Conservation (phyloP, 2,888 invertebrate species). For the Petrophora chlorosata region DNA sequence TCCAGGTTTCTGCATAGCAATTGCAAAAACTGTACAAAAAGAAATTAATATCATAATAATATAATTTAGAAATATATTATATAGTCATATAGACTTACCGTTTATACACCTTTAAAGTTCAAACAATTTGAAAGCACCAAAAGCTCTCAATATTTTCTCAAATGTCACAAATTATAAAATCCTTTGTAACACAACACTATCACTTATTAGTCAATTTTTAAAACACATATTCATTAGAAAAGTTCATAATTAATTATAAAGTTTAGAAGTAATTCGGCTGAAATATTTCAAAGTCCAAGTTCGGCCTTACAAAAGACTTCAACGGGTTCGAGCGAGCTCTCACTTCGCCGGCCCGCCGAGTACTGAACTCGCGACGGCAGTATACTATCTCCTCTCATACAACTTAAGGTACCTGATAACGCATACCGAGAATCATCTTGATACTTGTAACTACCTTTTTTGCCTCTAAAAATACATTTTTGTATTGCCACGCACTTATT, state of each 20-base stretch:
- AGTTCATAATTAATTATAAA: constrained; percentile 10
- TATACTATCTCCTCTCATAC: constrained; percentile 68
- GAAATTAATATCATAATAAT: neutral
- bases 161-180: constrained; percentile 29
- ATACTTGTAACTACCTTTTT: constrained; percentile 48
- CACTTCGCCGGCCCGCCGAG: constrained; percentile 53
- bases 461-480: constrained; percentile 40
- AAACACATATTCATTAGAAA: constrained; percentile 12
- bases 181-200: constrained; percentile 28
- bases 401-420: constrained; percentile 73
- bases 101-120: constrained; percentile 18
- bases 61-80: neutral
- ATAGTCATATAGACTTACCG: constrained; percentile 18
- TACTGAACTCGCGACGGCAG: constrained; percentile 59
- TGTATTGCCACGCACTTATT: constrained; percentile 39
- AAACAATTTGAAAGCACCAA: constrained; percentile 11
- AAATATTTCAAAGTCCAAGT: constrained; percentile 21
- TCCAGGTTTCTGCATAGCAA: constrained; percentile 8
- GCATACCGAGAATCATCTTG: constrained; percentile 60
- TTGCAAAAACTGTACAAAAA: neutral
- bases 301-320: constrained; percentile 52
- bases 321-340: constrained; percentile 63
- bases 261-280: constrained; percentile 4
- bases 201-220: constrained; percentile 18
- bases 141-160: constrained; percentile 15